Conservation (phyloP, 2,113 vertebrate species). For the Bombycilla garrulus region DNA sequence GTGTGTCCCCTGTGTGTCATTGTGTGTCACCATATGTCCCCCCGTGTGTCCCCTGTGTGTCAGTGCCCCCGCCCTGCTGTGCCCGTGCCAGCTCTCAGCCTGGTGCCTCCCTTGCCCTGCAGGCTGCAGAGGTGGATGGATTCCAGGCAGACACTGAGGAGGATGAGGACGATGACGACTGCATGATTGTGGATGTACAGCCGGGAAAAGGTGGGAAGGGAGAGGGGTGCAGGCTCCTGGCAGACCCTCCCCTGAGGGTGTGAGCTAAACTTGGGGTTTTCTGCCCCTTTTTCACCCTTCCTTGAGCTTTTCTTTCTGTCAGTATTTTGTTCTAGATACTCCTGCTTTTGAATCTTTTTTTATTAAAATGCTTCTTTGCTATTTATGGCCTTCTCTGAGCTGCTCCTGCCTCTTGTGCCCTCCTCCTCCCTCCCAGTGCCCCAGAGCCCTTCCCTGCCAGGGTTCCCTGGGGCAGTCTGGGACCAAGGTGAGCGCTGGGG, state of each 20-base stretch:
- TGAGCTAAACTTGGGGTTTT: neutral
- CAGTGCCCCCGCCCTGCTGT: too few species aligned
- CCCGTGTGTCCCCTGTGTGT: too few species aligned
- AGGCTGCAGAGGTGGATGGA: slow-evolving; percentile 85
- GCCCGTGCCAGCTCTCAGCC: too few species aligned
- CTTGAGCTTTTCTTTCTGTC: neutral
- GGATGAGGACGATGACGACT: slow-evolving; percentile 81
- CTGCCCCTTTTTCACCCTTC: neutral
- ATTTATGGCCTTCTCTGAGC: neutral
- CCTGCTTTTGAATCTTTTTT: neutral
- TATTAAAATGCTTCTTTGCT: neutral
- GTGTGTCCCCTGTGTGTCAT: too few species aligned
- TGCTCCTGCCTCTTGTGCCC: neutral
- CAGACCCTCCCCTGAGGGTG: neutral
- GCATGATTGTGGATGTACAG: slow-evolving; percentile 76
- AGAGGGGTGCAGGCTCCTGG: neutral
- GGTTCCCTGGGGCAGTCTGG: fast-evolving
- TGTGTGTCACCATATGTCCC: too few species aligned
- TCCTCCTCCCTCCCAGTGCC: neutral
- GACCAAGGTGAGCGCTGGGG: fast-evolving
- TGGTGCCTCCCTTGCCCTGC: neutral
- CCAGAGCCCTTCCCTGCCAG: neutral
- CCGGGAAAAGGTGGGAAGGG: slow-evolving; percentile 71
- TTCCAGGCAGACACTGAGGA: slow-evolving; percentile 97
- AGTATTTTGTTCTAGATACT: neutral